Percentiles rank a stretch among this genome's conserved stretches.
Conservation (phyloP, 2,888 invertebrate species). For the Gonocerus acuteangulatus region DNA sequence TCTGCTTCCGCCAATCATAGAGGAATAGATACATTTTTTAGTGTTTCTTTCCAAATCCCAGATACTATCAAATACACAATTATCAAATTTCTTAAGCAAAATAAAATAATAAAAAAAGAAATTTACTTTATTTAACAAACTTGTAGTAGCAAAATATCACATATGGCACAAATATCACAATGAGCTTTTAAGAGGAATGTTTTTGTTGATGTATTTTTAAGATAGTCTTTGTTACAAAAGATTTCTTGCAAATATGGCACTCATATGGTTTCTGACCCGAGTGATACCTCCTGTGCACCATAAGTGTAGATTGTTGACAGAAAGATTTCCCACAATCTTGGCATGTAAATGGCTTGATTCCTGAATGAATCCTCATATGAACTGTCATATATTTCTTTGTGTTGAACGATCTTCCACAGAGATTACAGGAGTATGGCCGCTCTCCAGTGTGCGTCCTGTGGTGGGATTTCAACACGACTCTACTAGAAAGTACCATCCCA, state of each 20-base stretch:
- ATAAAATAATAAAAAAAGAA: no score
- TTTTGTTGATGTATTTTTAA: slow-evolving; percentile 43
- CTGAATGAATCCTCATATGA: slow-evolving; percentile 47
- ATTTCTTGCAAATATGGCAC: slow-evolving; percentile 45
- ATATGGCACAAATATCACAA: slow-evolving; percentile 18
- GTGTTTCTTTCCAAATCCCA: no score
- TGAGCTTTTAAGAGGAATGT: slow-evolving; percentile 5
- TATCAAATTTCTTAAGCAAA: no score
- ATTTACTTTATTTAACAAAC: no score
- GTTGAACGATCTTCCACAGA: slow-evolving; percentile 49
- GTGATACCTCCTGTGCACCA: slow-evolving; percentile 48
- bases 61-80: no score
- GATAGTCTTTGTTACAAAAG: slow-evolving; percentile 46
- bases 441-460: slow-evolving; percentile 45
- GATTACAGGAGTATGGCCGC: slow-evolving; percentile 47
- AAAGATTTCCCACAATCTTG: slow-evolving; percentile 48
- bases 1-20: no score
- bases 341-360: slow-evolving; percentile 46
- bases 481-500: slow-evolving; percentile 46
- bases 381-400: slow-evolving; percentile 49
- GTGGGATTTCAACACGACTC: slow-evolving; percentile 44
- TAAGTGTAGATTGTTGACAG: slow-evolving; percentile 49
- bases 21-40: no score
- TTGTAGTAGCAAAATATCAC: no score
- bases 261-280: slow-evolving; percentile 47